A percentile compares a stretch with the other conserved stretches of the same genome.
Evolutionary conservation across 2,797 vertebrate species (phyloP).

Genomic region (Podarcis siculus): DNA sequence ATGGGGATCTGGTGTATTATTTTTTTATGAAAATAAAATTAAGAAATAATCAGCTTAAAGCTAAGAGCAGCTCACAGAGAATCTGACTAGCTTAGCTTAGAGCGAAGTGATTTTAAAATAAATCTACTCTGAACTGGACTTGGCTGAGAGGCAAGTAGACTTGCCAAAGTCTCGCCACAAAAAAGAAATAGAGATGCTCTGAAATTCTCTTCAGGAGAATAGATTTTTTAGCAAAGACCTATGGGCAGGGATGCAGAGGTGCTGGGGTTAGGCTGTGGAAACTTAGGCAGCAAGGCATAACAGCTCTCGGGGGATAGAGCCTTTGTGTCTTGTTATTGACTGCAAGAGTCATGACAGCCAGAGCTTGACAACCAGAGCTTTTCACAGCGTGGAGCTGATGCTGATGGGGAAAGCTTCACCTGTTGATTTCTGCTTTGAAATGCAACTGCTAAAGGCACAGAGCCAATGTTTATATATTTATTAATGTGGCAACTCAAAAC

Average conservation of each 20-base stretch:
- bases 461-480: not conserved
- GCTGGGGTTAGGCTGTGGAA: not conserved
- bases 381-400: not conserved
- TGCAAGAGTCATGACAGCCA: not conserved
- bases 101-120: not conserved
- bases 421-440: not conserved
- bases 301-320: not conserved
- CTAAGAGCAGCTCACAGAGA: not conserved
- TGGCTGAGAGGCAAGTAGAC: not conserved
- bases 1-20: not conserved
- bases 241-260: not conserved
- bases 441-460: not conserved
- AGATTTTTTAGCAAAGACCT: not conserved
- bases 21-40: not conserved
- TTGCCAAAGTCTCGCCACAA: not conserved
- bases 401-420: not conserved
- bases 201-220: not conserved
- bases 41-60: slow-evolving; percentile 9
- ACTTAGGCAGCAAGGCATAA: not conserved
- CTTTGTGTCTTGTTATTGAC: not conserved
- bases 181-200: not conserved
- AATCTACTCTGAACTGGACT: not conserved
- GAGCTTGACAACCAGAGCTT: not conserved
- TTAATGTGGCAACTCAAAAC: not conserved
- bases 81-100: not conserved